phyloP scores from a whole-genome alignment of 2,888 invertebrate genomes.

The Scaptomyza flava region DNA sequence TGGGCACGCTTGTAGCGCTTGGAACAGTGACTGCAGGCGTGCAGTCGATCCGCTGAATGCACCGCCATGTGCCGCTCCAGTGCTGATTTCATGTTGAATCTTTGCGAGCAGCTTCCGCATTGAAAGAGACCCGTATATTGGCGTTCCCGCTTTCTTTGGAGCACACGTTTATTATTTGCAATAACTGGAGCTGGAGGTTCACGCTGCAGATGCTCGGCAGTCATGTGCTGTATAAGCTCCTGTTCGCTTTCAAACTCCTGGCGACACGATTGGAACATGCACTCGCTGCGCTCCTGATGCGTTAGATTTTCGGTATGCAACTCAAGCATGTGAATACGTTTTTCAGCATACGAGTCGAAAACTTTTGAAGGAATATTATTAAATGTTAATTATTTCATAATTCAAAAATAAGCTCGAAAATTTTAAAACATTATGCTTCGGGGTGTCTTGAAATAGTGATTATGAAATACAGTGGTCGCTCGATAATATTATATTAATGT shows the following conservation, averaged over 20 bases:
- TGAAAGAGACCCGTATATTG: slow-evolving; percentile 78
- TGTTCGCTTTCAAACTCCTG: slow-evolving; percentile 68
- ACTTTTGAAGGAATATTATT: slow-evolving; percentile 49
- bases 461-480: slow-evolving; percentile 7
- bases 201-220: slow-evolving; percentile 61
- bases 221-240: slow-evolving; percentile 74
- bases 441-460: slow-evolving; percentile 30
- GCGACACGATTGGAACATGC: slow-evolving; percentile 76
- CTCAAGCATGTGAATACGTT: slow-evolving; percentile 80
- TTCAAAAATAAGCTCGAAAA: not conserved
- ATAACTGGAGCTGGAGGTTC: slow-evolving; percentile 59
- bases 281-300: slow-evolving; percentile 78
- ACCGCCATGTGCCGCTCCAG: slow-evolving; percentile 78
- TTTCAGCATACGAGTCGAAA: slow-evolving; percentile 79
- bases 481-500: not conserved
- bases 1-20: slow-evolving; percentile 80
- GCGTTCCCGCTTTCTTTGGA: slow-evolving; percentile 76
- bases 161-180: slow-evolving; percentile 74
- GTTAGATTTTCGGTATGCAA: slow-evolving; percentile 76
- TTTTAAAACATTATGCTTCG: not conserved
- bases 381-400: not conserved
- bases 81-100: slow-evolving; percentile 82
- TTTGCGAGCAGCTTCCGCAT: slow-evolving; percentile 72
- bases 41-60: slow-evolving; percentile 75
- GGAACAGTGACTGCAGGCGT: slow-evolving; percentile 76